Conservation (phyloP, 2,113 vertebrate genomes). For the Pachypanchax playfairii region DNA sequence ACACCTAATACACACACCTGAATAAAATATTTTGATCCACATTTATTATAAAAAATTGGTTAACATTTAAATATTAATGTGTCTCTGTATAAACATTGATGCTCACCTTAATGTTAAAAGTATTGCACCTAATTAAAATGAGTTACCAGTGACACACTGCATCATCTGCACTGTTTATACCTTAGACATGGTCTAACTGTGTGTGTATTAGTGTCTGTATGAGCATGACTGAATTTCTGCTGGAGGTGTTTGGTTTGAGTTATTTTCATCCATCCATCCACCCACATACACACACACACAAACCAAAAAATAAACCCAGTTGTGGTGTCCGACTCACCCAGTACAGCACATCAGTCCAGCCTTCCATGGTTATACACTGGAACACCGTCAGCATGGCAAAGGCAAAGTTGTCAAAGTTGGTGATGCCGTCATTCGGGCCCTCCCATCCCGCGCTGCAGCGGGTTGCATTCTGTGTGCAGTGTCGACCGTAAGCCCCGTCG, state of each 20-base stretch:
- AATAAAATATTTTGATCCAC: no score
- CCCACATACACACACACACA: not conserved
- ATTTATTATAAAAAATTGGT: no score
- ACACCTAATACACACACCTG: not conserved
- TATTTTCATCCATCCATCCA: slow-evolving; percentile 21
- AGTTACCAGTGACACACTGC: slow-evolving; percentile 47
- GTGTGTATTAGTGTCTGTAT: no score
- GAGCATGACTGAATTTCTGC: no score
- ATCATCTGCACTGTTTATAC: no score
- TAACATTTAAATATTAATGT: no score
- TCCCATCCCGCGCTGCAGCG: slow-evolving; percentile 90
- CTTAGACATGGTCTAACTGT: no score
- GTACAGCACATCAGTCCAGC: slow-evolving; percentile 97
- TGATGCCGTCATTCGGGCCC: slow-evolving; percentile 96
- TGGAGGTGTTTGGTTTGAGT: slow-evolving; percentile 27
- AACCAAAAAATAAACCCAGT: slow-evolving; percentile 14
- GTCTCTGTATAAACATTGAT: no score
- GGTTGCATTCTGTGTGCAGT: slow-evolving; percentile 86
- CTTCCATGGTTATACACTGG: slow-evolving; percentile 99
- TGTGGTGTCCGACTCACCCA: slow-evolving; percentile 88
- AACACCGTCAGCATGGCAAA: slow-evolving; percentile 99
- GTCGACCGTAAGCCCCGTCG: slow-evolving; percentile 86
- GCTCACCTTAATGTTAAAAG: no score
- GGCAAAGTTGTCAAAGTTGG: slow-evolving; percentile 99
- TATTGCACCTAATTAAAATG: slow-evolving; percentile 10